phyloP scores from a whole-genome alignment of 1,140 invertebrate genomes.

The Callitettix versicolor region DNA sequence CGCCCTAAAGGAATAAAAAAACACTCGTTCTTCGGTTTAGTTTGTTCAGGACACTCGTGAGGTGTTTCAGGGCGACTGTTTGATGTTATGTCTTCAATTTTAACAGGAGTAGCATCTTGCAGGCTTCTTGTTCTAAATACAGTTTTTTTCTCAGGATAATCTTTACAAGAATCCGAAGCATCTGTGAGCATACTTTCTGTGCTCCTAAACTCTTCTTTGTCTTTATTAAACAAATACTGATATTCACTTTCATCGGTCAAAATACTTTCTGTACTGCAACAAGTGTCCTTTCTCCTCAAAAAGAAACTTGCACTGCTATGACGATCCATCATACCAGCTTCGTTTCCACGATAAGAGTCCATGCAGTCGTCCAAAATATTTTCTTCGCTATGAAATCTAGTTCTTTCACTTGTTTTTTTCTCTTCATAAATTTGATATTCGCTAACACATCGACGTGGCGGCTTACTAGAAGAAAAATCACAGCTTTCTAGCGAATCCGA shows the following conservation, averaged over 20 bases:
- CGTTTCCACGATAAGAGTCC: conserved; percentile 40
- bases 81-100: conserved; percentile 21
- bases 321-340: conserved; percentile 43
- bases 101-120: conserved; percentile 35
- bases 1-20: conserved; percentile 25
- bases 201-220: conserved; percentile 28
- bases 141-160: conserved; percentile 31
- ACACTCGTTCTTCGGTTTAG: conserved; percentile 24
- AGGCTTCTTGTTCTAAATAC: conserved; percentile 39
- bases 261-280: conserved; percentile 66
- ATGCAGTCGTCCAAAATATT: conserved; percentile 60
- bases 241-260: conserved; percentile 64
- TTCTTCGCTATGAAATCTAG: conserved; percentile 51
- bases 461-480: conserved; percentile 43
- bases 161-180: conserved; percentile 49
- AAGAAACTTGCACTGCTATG: conserved; percentile 43
- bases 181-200: conserved; percentile 40
- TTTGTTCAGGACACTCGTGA: conserved; percentile 23
- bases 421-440: conserved; percentile 57
- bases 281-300: conserved; percentile 40
- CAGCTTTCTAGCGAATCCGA: conserved; percentile 65
- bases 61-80: conserved; percentile 25
- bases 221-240: conserved; percentile 33
- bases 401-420: conserved; percentile 25
- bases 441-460: conserved; percentile 52